These are phyloP conservation scores for Dicranocentrus wangi DNA, from an alignment of 2,888 invertebrate species.

Conservation along the genomic window DNA sequence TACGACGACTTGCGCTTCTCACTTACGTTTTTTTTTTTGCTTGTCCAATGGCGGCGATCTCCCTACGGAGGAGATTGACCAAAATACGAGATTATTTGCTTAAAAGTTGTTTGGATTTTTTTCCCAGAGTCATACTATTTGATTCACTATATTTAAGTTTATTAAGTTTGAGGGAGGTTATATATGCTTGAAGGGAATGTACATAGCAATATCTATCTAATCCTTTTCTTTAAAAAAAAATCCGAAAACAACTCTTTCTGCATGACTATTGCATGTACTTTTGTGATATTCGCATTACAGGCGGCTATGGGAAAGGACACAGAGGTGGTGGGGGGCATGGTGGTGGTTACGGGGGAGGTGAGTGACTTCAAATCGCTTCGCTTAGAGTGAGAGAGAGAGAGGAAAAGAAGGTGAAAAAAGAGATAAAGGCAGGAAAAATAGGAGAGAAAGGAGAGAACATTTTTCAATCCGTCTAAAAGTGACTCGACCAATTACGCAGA, in stretches of 20 bases:
- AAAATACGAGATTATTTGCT: too few species aligned
- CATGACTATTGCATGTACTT: too few species aligned
- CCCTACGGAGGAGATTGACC: slow-evolving; percentile 63
- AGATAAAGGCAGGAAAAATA: neutral
- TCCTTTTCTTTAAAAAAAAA: too few species aligned
- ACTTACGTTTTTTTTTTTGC: neutral
- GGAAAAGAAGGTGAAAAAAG: slow-evolving; percentile 23
- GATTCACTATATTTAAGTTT: too few species aligned
- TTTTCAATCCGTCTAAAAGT: neutral
- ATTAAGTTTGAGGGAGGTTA: too few species aligned
- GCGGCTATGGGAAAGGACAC: slow-evolving; percentile 56
- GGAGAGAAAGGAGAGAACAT: slow-evolving; percentile 15
- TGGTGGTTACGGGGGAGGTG: slow-evolving; percentile 59
- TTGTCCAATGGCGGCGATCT: slow-evolving; percentile 5
- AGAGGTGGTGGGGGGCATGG: slow-evolving; percentile 58
- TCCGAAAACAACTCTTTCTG: too few species aligned
- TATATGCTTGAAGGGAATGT: too few species aligned
- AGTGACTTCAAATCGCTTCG: slow-evolving; percentile 27
- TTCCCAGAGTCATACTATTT: too few species aligned
- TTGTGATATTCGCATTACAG: slow-evolving; percentile 19
- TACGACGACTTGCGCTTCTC: too few species aligned
- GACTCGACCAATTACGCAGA: neutral
- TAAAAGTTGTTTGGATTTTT: too few species aligned
- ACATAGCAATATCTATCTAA: too few species aligned
- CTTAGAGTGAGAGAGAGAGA: slow-evolving; percentile 1